phyloP scores from a whole-genome alignment of 2,888 invertebrate species.

The Troides oblongomaculatus region DNA sequence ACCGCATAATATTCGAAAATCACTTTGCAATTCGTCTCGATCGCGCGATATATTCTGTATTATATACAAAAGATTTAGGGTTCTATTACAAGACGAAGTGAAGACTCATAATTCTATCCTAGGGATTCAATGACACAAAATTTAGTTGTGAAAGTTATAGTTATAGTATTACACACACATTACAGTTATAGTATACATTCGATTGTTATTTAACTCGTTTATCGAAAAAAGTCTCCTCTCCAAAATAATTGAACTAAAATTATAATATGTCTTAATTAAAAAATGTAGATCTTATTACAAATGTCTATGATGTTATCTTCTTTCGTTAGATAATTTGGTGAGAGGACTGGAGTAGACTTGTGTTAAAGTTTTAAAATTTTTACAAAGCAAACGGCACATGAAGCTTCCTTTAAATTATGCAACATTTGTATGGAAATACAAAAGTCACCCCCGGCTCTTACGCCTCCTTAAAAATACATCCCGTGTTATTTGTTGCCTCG shows the following conservation, averaged over 20 bases:
- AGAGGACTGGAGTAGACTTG: constrained; percentile 44
- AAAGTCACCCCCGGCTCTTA: constrained; percentile 53
- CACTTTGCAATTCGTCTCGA: constrained; percentile 2
- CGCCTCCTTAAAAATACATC: constrained; percentile 72
- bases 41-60: neutral
- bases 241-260: too few species aligned
- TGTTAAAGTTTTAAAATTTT: constrained; percentile 56
- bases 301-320: neutral
- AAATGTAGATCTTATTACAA: too few species aligned
- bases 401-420: constrained; percentile 71
- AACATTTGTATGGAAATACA: constrained; percentile 78
- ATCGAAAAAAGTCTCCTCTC: too few species aligned
- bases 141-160: too few species aligned
- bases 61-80: neutral
- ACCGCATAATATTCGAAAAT: constrained; percentile 6
- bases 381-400: constrained; percentile 54
- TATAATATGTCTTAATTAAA: too few species aligned
- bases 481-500: constrained; percentile 64
- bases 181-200: too few species aligned
- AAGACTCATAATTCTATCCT: too few species aligned
- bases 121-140: too few species aligned
- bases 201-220: too few species aligned
- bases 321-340: constrained; percentile 17
- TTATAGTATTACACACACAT: too few species aligned
- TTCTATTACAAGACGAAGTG: too few species aligned